These are phyloP conservation scores for Scaptomyza polygonia DNA, from an alignment of 2,888 invertebrate genomes.

Conservation along the genomic window DNA sequence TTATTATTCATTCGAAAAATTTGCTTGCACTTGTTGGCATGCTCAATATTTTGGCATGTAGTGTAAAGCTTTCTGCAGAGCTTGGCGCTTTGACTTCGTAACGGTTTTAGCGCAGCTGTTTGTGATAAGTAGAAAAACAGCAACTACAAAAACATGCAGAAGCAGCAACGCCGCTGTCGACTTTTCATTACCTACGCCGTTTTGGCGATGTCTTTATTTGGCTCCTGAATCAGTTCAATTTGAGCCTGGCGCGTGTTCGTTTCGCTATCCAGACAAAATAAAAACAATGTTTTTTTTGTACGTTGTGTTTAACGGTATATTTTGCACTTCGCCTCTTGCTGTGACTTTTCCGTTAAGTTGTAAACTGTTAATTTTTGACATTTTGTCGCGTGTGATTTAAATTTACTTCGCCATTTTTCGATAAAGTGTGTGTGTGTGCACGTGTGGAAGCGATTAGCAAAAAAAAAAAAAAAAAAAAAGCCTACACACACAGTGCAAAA, in stretches of 20 bases:
- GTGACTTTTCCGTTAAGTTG: constrained; percentile 4
- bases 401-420: not conserved
- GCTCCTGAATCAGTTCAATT: constrained; percentile 64
- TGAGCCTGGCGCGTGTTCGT: constrained; percentile 70
- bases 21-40: not conserved
- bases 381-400: constrained; percentile 9
- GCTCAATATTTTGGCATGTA: constrained; percentile 3
- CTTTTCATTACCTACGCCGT: constrained; percentile 34
- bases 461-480: not conserved
- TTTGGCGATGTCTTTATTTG: constrained; percentile 31
- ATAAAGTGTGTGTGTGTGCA: not conserved
- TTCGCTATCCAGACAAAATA: constrained; percentile 36
- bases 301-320: constrained; percentile 1
- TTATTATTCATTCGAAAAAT: not conserved
- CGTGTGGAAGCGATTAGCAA: not conserved
- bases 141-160: constrained; percentile 8
- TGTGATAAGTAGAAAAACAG: constrained; percentile 54
- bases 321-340: constrained; percentile 19
- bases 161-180: constrained; percentile 18
- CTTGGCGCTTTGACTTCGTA: constrained; percentile 19
- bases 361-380: constrained; percentile 4
- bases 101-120: constrained; percentile 56
- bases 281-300: constrained; percentile 1
- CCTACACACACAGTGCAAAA: constrained; percentile 18
- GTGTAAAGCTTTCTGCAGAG: constrained; percentile 49